phyloP scores from a whole-genome alignment of 2,113 vertebrate genomes.

The Pipa parva region DNA sequence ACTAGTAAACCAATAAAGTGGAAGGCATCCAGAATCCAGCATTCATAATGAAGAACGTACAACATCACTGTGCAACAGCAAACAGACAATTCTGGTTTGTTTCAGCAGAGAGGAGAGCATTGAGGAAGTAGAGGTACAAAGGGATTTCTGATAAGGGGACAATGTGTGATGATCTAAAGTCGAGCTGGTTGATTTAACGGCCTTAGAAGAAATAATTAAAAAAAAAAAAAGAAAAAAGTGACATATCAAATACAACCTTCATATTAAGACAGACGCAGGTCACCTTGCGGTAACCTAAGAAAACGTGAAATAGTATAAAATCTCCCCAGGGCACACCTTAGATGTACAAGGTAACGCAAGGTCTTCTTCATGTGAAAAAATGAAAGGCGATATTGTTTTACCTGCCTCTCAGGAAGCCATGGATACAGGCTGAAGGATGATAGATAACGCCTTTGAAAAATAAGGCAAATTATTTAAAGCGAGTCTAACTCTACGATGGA shows the following conservation, averaged over 20 bases:
- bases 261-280: conserved; percentile 55
- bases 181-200: conserved; percentile 49
- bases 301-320: conserved; percentile 45
- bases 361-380: conserved; percentile 45
- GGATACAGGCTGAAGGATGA: conserved; percentile 14
- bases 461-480: no score
- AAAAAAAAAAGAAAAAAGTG: conserved; percentile 56
- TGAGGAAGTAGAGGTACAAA: conserved; percentile 45
- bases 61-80: conserved; percentile 36
- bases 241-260: conserved; percentile 67
- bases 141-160: conserved; percentile 49
- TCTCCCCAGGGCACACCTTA: conserved; percentile 53
- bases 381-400: conserved; percentile 29
- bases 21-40: conserved; percentile 56
- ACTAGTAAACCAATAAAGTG: conserved; percentile 52
- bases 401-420: neutral
- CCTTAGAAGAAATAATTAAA: no score
- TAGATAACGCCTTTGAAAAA: conserved; percentile 15
- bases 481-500: no score
- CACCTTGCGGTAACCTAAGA: conserved; percentile 60
- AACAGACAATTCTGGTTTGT: conserved; percentile 42
- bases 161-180: conserved; percentile 66
- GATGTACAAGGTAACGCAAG: conserved; percentile 60
- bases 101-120: conserved; percentile 47
- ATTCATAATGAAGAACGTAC: conserved; percentile 42